Conservation (phyloP, 2,113 vertebrate species). For the Chaetodon trifascialis region DNA sequence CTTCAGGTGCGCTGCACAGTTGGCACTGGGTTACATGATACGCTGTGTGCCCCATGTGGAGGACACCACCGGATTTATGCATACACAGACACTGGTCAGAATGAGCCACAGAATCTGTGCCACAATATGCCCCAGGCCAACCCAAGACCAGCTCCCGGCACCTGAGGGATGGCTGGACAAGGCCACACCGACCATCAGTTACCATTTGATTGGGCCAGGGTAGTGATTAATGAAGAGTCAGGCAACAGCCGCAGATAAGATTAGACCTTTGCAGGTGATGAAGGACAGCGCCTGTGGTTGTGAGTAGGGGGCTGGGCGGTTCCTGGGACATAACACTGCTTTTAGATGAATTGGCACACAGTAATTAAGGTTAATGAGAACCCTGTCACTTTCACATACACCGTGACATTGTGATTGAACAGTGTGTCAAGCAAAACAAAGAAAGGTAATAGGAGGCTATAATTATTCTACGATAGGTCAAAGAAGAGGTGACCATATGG, state of each 20-base stretch:
- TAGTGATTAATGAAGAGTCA: conserved; percentile 82
- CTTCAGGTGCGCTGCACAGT: conserved; percentile 11
- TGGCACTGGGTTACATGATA: conserved; percentile 25
- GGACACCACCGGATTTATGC: conserved; percentile 12
- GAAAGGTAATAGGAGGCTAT: conserved; percentile 49
- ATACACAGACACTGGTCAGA: conserved; percentile 6
- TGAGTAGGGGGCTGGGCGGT: conserved; percentile 24
- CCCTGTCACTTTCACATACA: conserved; percentile 60
- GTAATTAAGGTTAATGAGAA: conserved; percentile 74
- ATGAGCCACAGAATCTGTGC: conserved; percentile 30
- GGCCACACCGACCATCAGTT: conserved; percentile 75
- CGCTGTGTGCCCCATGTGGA: not conserved
- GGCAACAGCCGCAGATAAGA: conserved; percentile 79
- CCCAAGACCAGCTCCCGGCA: conserved; percentile 22
- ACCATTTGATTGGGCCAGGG: conserved; percentile 69
- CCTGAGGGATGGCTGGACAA: conserved; percentile 69
- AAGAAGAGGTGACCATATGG: conserved; percentile 23
- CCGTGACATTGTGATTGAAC: conserved; percentile 44
- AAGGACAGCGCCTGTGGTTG: conserved; percentile 71
- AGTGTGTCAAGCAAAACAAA: conserved; percentile 54
- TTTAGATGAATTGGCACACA: conserved; percentile 57
- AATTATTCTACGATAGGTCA: conserved; percentile 50
- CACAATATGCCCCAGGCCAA: not conserved
- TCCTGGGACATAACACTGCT: conserved; percentile 55
- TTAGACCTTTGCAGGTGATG: conserved; percentile 80